These are phyloP conservation scores for Stercorarius parasiticus DNA, from an alignment of 2,113 vertebrate genomes.

Conservation along the genomic window DNA sequence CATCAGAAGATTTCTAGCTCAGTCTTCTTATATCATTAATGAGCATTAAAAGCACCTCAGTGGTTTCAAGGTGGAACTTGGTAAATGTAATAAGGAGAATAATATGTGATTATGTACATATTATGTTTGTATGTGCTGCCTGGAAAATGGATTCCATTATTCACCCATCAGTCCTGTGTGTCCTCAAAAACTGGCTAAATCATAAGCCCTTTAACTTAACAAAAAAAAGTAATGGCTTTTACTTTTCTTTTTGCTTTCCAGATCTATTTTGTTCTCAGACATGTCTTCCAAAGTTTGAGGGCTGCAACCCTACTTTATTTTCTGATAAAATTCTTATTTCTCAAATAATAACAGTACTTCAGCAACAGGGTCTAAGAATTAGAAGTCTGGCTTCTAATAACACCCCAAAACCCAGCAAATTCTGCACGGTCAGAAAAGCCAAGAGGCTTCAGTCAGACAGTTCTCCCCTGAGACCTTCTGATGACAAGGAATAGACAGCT, in stretches of 20 bases:
- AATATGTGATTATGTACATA: not conserved
- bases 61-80: not conserved
- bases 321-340: not conserved
- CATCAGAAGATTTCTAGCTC: not conserved
- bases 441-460: not conserved
- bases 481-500: not conserved
- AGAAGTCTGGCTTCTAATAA: not conserved
- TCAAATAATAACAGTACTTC: not conserved
- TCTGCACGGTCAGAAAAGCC: not conserved
- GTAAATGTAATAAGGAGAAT: not conserved
- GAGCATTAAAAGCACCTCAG: not conserved
- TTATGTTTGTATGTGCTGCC: not conserved
- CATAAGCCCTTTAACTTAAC: not conserved
- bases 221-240: not conserved
- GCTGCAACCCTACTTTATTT: not conserved
- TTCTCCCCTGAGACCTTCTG: not conserved
- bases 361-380: not conserved
- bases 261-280: not conserved
- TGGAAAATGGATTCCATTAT: not conserved
- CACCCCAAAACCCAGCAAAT: not conserved
- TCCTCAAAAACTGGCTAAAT: not conserved
- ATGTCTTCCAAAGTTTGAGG: not conserved
- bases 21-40: not conserved
- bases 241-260: not conserved
- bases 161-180: not conserved